Evolutionary conservation across 2,797 vertebrate species (phyloP), one percentile per base, ranked within the genome.

Genomic region (Alouatta caraya): DNA sequence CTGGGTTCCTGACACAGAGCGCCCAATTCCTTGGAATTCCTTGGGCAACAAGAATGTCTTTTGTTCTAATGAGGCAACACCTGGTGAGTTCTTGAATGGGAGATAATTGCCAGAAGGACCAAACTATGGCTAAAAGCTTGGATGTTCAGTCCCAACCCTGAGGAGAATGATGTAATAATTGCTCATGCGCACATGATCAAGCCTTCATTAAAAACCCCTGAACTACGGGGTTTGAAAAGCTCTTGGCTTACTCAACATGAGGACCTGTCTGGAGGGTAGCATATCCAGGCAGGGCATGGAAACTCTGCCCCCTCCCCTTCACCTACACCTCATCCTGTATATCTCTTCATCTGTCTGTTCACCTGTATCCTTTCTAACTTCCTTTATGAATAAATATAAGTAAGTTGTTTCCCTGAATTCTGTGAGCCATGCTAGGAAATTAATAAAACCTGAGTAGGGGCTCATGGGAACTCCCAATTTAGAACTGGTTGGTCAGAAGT

Each of bases 271-370:
- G 10, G 57, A 57, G 12, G 30, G 30, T 7, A 39, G 52, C 3
- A 9, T 1, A 5, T 30, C 17, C 17, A 46, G 57, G 46, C 21
- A 50, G 5, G 21, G n/a, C 50, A 26, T 2, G 37, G 55, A 30
- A 15, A 67, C 33, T 33, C 24, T 8, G 4, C 6, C 67, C 4
- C 67, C 7, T 44, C 17, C 17, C 46, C 4, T 19, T 48, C 59
- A n/a, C 39, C 22, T 4, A 5, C 3, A 57, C 37, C 46, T 22
- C 5, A 17, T 6, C 5, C 11, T 0, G 0, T 48, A 6, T 3
- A 46, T 72, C 26, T 72, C 28, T 59, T 59, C 61, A 28, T 11
- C 13, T 42, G 30, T 1, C 10, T n/a, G 14, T 61, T 70, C 7
- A 28, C 21, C 50, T 33, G 4, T 2, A 26, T 48, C 28, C 17